These are phyloP conservation scores for Acanthopleura granulata DNA, from an alignment of 2,888 invertebrate species.

Conservation along the genomic window DNA sequence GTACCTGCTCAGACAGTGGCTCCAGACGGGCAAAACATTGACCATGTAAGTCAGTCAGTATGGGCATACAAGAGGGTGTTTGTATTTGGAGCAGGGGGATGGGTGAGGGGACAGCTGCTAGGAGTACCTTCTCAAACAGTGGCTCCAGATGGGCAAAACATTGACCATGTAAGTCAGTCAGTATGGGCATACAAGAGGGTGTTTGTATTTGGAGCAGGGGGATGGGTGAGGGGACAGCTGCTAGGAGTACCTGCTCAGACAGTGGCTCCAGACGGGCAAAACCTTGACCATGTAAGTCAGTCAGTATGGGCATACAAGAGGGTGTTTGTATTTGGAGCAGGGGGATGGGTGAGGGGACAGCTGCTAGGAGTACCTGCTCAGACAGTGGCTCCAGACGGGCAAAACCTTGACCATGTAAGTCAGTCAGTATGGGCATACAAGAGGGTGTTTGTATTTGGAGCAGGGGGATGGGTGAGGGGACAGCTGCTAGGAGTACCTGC, in stretches of 20 bases:
- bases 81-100: too few species aligned
- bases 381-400: constrained; percentile 98
- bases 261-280: constrained; percentile 97
- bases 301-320: too few species aligned
- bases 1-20: constrained; percentile 97
- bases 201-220: too few species aligned
- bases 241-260: constrained; percentile 97
- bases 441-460: too few species aligned
- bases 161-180: constrained; percentile 65
- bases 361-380: constrained; percentile 98
- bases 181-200: too few species aligned
- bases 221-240: constrained; percentile 99
- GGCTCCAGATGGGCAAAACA: constrained; percentile 93
- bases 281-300: constrained; percentile 67
- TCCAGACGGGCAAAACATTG: constrained; percentile 88
- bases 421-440: too few species aligned
- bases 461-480: too few species aligned
- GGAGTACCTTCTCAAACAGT: constrained; percentile 97
- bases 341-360: constrained; percentile 98
- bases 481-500: constrained; percentile 97
- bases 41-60: constrained; percentile 61
- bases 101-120: constrained; percentile 99
- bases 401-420: constrained; percentile 73
- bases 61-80: too few species aligned
- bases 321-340: too few species aligned